Evolutionary conservation across 2,113 vertebrate species (phyloP).

Genomic region (Clarias magur): DNA sequence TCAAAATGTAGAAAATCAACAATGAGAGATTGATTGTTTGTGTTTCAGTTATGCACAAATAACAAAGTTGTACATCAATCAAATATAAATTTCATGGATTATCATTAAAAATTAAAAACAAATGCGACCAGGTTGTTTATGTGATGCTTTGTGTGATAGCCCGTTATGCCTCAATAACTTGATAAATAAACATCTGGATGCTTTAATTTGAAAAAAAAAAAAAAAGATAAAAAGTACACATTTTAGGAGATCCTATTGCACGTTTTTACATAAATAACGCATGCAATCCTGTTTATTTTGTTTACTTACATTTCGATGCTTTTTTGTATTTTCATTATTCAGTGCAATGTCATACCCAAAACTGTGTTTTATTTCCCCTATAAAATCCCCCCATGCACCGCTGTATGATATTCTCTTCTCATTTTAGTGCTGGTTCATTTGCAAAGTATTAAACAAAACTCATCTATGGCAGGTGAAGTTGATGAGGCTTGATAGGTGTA

Average conservation of each 20-base stretch:
- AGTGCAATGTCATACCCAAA: neutral
- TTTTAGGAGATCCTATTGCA: neutral
- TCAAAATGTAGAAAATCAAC: neutral
- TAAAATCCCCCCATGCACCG: slow-evolving; percentile 35
- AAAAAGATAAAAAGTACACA: neutral
- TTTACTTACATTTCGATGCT: neutral
- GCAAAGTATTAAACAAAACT: slow-evolving; percentile 67
- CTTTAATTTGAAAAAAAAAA: neutral
- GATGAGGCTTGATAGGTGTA: slow-evolving; percentile 70
- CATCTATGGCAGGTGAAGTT: slow-evolving; percentile 64
- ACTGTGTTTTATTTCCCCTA: neutral
- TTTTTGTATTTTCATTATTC: neutral
- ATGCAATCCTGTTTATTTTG: neutral
- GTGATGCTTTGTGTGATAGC: neutral
- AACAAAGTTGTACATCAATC: neutral
- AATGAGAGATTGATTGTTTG: neutral
- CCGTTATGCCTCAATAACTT: neutral
- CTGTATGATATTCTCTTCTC: slow-evolving; percentile 52
- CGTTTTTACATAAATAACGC: neutral
- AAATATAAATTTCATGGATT: neutral
- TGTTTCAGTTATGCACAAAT: neutral
- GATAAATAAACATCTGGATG: neutral
- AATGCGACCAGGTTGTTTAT: neutral
- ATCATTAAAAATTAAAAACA: neutral
- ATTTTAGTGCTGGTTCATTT: slow-evolving; percentile 66